Evolutionary conservation across 2,888 invertebrate genomes (phyloP).

Genomic region (Cetonia aurata): DNA sequence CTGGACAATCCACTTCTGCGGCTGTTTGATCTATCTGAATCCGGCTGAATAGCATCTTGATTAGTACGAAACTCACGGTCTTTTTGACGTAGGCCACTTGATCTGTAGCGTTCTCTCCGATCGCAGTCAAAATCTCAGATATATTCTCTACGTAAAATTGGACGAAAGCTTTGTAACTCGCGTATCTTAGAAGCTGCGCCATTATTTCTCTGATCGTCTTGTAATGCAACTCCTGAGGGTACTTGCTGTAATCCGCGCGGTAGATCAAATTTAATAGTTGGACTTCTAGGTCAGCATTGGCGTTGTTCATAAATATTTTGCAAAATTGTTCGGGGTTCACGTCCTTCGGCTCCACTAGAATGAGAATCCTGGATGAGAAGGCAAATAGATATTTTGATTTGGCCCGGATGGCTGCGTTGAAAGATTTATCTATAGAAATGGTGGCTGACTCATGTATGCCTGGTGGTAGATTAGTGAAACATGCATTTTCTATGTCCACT

Average conservation of each 20-base stretch:
- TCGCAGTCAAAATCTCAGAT: slow-evolving; percentile 50
- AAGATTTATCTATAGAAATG: slow-evolving; percentile 49
- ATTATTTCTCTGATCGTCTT: slow-evolving; percentile 54
- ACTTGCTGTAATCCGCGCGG: slow-evolving; percentile 44
- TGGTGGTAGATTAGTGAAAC: slow-evolving; percentile 34
- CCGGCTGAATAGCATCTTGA: slow-evolving; percentile 60
- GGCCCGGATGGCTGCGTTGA: slow-evolving; percentile 46
- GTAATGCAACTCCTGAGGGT: slow-evolving; percentile 51
- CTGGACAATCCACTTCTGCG: slow-evolving; percentile 56
- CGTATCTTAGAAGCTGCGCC: slow-evolving; percentile 54
- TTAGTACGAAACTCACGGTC: slow-evolving; percentile 56
- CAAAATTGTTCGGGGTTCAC: slow-evolving; percentile 50
- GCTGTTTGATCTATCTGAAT: slow-evolving; percentile 54
- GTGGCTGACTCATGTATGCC: slow-evolving; percentile 28
- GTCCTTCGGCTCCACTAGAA: slow-evolving; percentile 43
- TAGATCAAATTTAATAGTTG: slow-evolving; percentile 52
- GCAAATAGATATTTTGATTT: slow-evolving; percentile 54
- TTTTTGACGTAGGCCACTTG: slow-evolving; percentile 48
- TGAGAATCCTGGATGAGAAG: slow-evolving; percentile 53
- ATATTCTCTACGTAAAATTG: slow-evolving; percentile 57
- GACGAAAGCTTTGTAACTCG: slow-evolving; percentile 56
- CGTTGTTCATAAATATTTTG: slow-evolving; percentile 50
- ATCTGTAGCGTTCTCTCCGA: slow-evolving; percentile 47
- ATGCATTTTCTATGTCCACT: slow-evolving; percentile 44
- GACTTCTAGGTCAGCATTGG: slow-evolving; percentile 49